Evolutionary conservation across 92 coral and sea anemone species (phyloP).

Genomic region (Chrysogorgia sp.): DNA sequence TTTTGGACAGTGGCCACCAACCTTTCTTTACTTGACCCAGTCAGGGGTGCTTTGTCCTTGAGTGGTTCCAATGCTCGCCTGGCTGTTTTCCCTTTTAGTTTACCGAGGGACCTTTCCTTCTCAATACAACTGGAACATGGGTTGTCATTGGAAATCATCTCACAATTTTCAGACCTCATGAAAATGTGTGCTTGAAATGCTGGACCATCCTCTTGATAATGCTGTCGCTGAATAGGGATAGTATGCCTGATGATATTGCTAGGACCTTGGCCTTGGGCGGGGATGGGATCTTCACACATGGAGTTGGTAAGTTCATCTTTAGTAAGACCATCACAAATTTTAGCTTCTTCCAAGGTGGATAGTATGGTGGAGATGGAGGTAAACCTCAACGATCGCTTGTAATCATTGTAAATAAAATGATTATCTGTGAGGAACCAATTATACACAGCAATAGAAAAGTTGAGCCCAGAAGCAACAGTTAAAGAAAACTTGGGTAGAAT

Average conservation of each 20-base stretch:
- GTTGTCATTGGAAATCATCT: background rate
- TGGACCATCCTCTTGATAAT: conserved; percentile 21
- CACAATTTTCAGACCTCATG: no score
- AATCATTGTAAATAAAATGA: background rate
- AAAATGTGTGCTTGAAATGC: background rate
- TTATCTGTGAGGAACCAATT: conserved; percentile 18
- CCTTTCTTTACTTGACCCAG: conserved; percentile 12
- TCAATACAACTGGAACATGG: conserved; percentile 19
- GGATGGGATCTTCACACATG: conserved; percentile 1
- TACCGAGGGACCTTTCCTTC: background rate
- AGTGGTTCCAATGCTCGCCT: conserved; percentile 4
- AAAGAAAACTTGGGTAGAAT: background rate
- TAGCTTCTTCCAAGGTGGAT: background rate
- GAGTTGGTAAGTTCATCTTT: conserved; percentile 13
- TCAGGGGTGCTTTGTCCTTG: background rate
- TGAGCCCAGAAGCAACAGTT: background rate
- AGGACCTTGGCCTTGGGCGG: background rate
- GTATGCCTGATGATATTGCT: conserved; percentile 18
- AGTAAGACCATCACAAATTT: conserved; percentile 7
- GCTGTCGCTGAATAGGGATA: no score
- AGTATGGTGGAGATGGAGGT: conserved; percentile 5
- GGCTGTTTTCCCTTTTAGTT: background rate
- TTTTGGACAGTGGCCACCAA: conserved; percentile 18
- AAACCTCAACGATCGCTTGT: conserved; percentile 8
- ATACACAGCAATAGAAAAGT: background rate